Base-by-base conservation (phyloP, 2,888 invertebrate species). In the Oscheius sp. region DNA sequence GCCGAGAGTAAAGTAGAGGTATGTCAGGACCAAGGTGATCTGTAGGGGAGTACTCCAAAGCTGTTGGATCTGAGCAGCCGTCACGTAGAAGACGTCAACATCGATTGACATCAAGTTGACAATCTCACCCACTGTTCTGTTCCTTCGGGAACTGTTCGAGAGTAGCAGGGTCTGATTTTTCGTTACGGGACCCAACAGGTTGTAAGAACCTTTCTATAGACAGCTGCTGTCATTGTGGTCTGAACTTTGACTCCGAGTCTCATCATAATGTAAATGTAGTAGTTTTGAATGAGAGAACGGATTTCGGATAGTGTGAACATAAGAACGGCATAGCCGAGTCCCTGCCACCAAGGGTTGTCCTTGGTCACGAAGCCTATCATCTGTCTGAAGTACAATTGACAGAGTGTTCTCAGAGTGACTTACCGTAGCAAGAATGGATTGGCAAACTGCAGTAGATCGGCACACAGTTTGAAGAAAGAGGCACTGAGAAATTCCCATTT, bases 391-490 rank as follows among this genome's bases (percentile, higher is more conserved):
- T 21, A 21, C 21, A 68, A 42, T 42, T 42, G 3, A 42, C 7
- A 3, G 3, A 5, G 42, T 42, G 42, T n/a, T n/a, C n/a, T n/a
- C n/a, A n/a, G n/a, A 42, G 0, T 5, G 7, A 50, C 90, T 92
- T 91, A 95, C 95, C 92, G 93, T 77, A 96, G 92, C 85, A 98
- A 91, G 90, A 95, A 93, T 0, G 98, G 98, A 84, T 94, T 95
- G 57, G 94, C 92, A 90, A 98, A 98, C 80, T 94, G 94, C 71
- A 97, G 90, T 2, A 84, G 81, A 65, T 88, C 88, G 1, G 87
- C 82, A 32, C 75, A 57, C 9, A 84, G 58, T 74, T 88, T 88
- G 57, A 88, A 68, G 0, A 74, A 53, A 0, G 94, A 92, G n/a
- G 96, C 96, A 85, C 95, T 93, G 1, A 96, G 78, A 89, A 96